Evolutionary conservation across 2,113 vertebrate genomes (phyloP), one percentile per base, ranked within the genome.

Genomic region (Daubentonia madagascariensis): DNA sequence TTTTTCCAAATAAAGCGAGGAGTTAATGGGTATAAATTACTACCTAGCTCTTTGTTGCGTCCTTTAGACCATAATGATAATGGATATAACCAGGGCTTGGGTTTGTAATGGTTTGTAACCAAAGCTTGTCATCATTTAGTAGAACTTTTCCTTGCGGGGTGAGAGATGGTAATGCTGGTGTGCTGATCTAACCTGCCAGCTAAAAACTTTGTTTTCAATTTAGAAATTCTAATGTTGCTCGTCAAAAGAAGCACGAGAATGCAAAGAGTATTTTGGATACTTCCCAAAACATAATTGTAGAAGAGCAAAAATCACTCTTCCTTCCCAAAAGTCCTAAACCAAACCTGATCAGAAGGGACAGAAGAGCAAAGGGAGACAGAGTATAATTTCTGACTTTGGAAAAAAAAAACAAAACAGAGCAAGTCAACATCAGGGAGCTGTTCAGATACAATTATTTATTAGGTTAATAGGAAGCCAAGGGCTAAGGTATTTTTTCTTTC

Each of bases 221-320:
- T 85, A 86, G 92, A 91, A 73, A 83, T 92, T 61, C 87, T 79
- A 28, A 87, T 25, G n/a, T 89, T 78, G 20, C 40, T 95, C 75
- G 25, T 89, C 50, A 50, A 78, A 91, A 79, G n/a, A 84, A 76
- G 28, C 32, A 61, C 11, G 72, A 50, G 40, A 72, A 54, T n/a
- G 32, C n/a, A 67, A n/a, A 37, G 16, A 28, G 28, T 57, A 50
- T 78, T 91, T 96, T 67, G 57, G 95, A 32, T 35, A 65, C 80
- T 50, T 7, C 25, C 75, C 79, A n/a, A 86, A 52, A 28, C 6
- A 52, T 76, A 72, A 89, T 54, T 79, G 70, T 12, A 75, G 52
- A 79, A 52, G 57, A 96, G 35, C n/a, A 61, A 40, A 79, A 68
- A 30, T 88, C 61, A 45, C 0, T 91, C 32, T 97, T 45, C 59